Conservation (phyloP, 2,888 invertebrate species). For the Aromia moschata region DNA sequence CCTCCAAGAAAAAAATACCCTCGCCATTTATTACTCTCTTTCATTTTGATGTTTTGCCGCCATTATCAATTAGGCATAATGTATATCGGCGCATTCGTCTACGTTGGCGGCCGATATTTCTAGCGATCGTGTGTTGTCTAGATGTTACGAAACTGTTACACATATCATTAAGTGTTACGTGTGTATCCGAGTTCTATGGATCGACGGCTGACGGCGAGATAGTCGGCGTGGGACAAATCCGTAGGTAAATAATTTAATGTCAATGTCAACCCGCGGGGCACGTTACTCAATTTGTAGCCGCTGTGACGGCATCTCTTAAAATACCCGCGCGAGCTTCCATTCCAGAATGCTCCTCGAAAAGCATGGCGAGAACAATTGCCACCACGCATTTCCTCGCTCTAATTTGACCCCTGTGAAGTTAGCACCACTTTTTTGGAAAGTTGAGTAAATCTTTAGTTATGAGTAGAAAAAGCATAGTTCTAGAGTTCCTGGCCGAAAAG, state of each 20-base stretch:
- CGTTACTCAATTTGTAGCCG: constrained; percentile 42
- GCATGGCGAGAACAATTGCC: too few relatives aligned
- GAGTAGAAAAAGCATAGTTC: too few relatives aligned
- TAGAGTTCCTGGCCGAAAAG: too few relatives aligned
- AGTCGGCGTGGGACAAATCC: constrained; percentile 37
- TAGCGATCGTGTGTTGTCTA: constrained; percentile 9
- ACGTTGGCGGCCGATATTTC: neutral
- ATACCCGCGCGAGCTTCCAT: constrained; percentile 34
- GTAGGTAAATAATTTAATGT: constrained; percentile 48
- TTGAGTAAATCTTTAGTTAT: too few relatives aligned
- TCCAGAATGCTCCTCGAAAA: too few relatives aligned
- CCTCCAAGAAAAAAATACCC: neutral
- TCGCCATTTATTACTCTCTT: neutral
- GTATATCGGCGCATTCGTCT: neutral
- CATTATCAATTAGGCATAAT: neutral
- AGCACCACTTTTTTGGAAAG: too few relatives aligned
- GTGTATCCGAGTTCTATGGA: constrained; percentile 26
- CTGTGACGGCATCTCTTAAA: constrained; percentile 48
- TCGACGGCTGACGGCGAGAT: constrained; percentile 24
- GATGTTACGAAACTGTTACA: constrained; percentile 32
- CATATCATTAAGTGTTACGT: too few relatives aligned
- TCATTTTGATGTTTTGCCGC: constrained; percentile 7
- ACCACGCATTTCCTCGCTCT: too few relatives aligned
- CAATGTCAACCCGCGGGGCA: constrained; percentile 43
- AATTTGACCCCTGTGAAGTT: too few relatives aligned